These are phyloP conservation scores for Prietella phreatophila DNA, from an alignment of 2,113 vertebrate species.

Conservation along the genomic window DNA sequence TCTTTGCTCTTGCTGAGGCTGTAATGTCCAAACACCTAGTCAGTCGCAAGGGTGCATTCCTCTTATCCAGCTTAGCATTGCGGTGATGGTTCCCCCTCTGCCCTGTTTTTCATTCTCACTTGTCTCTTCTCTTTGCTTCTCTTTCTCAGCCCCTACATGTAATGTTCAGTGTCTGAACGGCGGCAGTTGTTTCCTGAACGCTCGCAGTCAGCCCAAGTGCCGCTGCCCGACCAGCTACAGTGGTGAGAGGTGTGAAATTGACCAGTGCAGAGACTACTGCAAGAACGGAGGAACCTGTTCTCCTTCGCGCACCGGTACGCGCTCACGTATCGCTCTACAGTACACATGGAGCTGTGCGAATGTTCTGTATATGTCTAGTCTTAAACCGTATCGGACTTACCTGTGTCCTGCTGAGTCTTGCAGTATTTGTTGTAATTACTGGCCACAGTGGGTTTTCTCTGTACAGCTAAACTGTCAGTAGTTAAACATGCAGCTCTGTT, in stretches of 20 bases:
- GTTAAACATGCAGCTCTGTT: neutral
- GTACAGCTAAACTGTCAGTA: neutral
- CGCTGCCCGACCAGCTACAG: conserved; percentile 91
- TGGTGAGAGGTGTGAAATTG: conserved; percentile 87
- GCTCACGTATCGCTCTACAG: neutral
- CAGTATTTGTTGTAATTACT: neutral
- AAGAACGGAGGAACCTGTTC: conserved; percentile 91
- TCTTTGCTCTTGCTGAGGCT: neutral
- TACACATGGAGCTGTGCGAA: neutral
- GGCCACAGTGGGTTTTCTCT: neutral
- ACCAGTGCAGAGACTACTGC: conserved; percentile 91
- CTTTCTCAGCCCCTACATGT: conserved; percentile 78
- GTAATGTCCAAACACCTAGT: neutral
- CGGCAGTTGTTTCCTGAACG: conserved; percentile 91
- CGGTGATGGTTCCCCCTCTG: neutral
- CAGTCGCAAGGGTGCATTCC: neutral
- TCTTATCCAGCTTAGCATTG: neutral
- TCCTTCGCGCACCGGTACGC: conserved; percentile 82
- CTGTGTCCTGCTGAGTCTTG: neutral
- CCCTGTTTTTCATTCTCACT: neutral
- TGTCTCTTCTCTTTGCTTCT: neutral
- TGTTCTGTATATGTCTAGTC: neutral
- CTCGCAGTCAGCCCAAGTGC: conserved; percentile 89
- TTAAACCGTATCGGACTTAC: neutral
- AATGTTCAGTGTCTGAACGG: conserved; percentile 86